Conservation (phyloP, 2,888 invertebrate genomes). For the Lithosia quadra region DNA sequence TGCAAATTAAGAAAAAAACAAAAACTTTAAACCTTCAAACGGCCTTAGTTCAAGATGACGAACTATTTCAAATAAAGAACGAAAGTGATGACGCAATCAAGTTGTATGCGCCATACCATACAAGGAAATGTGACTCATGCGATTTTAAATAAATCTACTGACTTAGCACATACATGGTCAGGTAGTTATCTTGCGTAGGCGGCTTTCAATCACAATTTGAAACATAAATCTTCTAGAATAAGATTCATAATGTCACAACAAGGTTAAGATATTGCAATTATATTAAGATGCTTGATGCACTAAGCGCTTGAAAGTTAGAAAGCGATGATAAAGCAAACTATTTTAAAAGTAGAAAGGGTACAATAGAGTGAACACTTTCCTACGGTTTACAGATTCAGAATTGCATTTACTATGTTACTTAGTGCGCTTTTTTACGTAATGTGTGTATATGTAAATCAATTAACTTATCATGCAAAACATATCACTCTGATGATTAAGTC, state of each 20-base stretch:
- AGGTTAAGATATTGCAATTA: slow-evolving; percentile 20
- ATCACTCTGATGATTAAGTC: too few species aligned
- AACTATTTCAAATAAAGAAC: slow-evolving; percentile 30
- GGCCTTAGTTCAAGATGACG: slow-evolving; percentile 35
- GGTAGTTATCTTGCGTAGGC: slow-evolving; percentile 34
- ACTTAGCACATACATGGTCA: slow-evolving; percentile 40
- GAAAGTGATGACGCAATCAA: slow-evolving; percentile 53
- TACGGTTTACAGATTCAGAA: slow-evolving; percentile 17
- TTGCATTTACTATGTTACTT: background rate
- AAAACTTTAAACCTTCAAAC: slow-evolving; percentile 20
- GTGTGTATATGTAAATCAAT: background rate
- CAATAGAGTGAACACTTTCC: slow-evolving; percentile 30
- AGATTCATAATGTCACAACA: slow-evolving; percentile 38
- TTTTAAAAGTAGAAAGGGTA: slow-evolving; percentile 23
- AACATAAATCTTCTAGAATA: slow-evolving; percentile 39
- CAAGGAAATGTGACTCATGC: slow-evolving; percentile 47
- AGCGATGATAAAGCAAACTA: slow-evolving; percentile 32
- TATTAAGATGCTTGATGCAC: slow-evolving; percentile 32
- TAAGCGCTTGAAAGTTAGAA: slow-evolving; percentile 50
- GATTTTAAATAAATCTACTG: slow-evolving; percentile 34
- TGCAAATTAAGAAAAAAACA: slow-evolving; percentile 13
- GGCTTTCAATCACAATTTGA: slow-evolving; percentile 36
- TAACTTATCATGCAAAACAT: background rate
- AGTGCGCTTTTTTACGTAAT: background rate
- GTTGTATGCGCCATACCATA: slow-evolving; percentile 39